A percentile compares a stretch with the other conserved stretches of the same genome.
Conservation (phyloP, 2,113 vertebrate species). For the Leuciscus idus region DNA sequence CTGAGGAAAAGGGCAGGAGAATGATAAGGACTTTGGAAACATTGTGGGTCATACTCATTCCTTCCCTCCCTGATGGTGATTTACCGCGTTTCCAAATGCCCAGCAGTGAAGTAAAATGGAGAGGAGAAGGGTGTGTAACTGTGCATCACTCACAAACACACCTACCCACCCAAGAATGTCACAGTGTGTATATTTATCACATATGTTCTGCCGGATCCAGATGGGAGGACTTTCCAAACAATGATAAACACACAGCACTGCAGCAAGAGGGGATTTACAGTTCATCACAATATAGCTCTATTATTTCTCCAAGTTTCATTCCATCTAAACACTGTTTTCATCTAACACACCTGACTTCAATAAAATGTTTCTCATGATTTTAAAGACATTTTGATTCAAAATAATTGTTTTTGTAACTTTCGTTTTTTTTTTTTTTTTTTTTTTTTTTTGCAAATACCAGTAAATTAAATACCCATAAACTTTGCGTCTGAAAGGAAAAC, state of each 20-base stretch:
- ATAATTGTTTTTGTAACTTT: no score
- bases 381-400: no score
- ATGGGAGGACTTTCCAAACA: constrained; percentile 37
- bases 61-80: background rate
- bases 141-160: constrained; percentile 12
- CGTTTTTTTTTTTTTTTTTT: no score
- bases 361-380: no score
- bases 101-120: background rate
- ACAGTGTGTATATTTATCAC: constrained; percentile 41
- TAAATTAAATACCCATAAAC: no score
- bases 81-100: background rate
- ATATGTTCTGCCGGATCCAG: background rate
- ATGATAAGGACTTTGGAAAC: constrained; percentile 53
- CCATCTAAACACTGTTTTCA: no score
- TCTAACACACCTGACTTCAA: no score
- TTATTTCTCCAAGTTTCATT: background rate
- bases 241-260: constrained; percentile 20
- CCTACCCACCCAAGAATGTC: constrained; percentile 19
- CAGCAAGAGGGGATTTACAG: background rate
- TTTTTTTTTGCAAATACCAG: no score
- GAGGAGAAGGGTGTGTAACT: background rate
- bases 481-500: no score
- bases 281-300: background rate
- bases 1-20: constrained; percentile 47
- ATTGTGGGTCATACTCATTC: constrained; percentile 12